Base-by-base conservation (phyloP, 2,797 vertebrate species). In the Microctenopoma stevenorrisi region DNA sequence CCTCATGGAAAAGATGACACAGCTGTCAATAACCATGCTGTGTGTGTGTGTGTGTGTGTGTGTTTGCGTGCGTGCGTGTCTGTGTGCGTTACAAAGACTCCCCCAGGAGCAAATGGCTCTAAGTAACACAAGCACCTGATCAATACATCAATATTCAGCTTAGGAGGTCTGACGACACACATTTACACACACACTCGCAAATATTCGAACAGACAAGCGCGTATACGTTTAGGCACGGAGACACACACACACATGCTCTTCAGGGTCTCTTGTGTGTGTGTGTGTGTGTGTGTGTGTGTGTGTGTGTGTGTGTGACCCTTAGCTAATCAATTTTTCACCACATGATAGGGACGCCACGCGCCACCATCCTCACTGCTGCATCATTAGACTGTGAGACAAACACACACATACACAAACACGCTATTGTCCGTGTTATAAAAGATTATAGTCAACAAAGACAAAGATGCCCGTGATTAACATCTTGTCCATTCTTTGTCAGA, bases 61-160 rank as follows among this genome's bases (percentile, higher is more conserved):
- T 37, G 63, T 63, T 66, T n/a, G 43, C 48, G 80, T 58, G 81
- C 68, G 58, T 84, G 50, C 47, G 57, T 22, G 65, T 38, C 37
- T 53, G 43, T 51, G 80, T 58, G 81, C 68, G 58, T 84, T 72
- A 73, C 78, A 62, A 83, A 83, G 86, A 88, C 88, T 92, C 90
- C 91, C 90, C 66, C 40, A 83, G 89, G 91, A 92, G 86, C 82
- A 90, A 89, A 92, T 91, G 90, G 90, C 91, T 92, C 91, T 92
- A 90, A 92, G 92, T 90, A 92, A 91, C 92, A 92, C 85, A 88
- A 88, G 86, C 87, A 71, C 75, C 79, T 93, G 90, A 94, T 94
- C 93, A 94, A 95, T 94, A 94, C 73, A 93, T 94, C 94, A 92
- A 94, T 94, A 94, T 90, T 93, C 91, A 92, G 93, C 93, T 94